Base-by-base conservation (phyloP, 2,888 invertebrate species). In the Oegoconia quadripuncta region DNA sequence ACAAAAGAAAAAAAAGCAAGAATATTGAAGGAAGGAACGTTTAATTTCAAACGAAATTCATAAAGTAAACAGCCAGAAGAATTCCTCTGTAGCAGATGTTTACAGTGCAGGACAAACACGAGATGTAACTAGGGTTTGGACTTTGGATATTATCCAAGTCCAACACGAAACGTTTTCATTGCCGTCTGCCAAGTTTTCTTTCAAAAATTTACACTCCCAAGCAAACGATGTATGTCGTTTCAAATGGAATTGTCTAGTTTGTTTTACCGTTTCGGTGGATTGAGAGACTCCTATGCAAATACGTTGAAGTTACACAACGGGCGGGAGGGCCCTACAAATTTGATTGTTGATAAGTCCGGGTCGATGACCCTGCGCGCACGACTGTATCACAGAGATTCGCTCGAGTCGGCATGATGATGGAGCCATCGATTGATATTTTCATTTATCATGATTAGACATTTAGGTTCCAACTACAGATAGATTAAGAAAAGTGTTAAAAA, bases 311-410 rank as follows among this genome's bases (percentile, higher is more conserved):
- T 57, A 66, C 55, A 53, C 50, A 44, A 41, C 45, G 39, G 41
- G 30, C 52, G 45, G 48, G 55, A 60, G 68, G 70, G 70, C 69
- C 67, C 64, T 63, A 74, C 65, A 64, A 69, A 69, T 74, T 76
- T 71, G 66, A 78, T 74, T 72, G 74, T 73, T 76, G 76, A 79
- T 79, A 81, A 81, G 65, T 79, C 69, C 70, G 78, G 83, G 78
- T 87, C 71, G 63, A 64, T 55, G 76, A 76, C 71, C 77, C 68
- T 73, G 65, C 61, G 72, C 76, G 74, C 80, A 79, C 81, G 82
- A 78, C 76, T 73, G 62, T 57, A 61, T 65, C 57, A 57, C 59
- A 55, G 64, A 71, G 66, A 75, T 78, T 76, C 70, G 61, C 69
- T 74, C 61, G 65, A 76, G 74, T 71, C 71, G 71, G 69, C 62